Evolutionary conservation across 2,888 invertebrate species (phyloP), one percentile per base, ranked within the genome.

Genomic region (Metellina segmentata): DNA sequence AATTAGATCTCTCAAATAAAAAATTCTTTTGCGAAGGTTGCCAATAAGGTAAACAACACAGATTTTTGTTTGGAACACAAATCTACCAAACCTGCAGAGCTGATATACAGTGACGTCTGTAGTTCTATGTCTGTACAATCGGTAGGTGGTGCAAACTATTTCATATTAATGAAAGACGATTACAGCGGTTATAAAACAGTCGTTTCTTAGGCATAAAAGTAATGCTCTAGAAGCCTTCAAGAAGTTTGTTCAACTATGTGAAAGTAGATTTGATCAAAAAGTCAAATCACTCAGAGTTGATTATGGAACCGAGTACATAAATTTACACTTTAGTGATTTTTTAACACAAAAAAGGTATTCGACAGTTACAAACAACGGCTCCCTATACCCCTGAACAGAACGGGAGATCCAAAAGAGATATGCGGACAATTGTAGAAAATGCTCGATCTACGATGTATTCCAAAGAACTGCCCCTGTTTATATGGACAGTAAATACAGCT

Each of bases 401-500:
- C 90, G 94, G 93, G 70, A 89, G 93, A 9, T 92, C 93, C 8
- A 92, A 94, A 71, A 70, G 93, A 11, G 81, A 93, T 77, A 94
- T 93, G 81, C 52, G 90, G 16, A 94, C 93, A 13, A 34, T 93
- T 9, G 85, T 93, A 11, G 93, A 94, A 82, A 91, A 81, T 70
- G 92, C 93, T 13, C 61, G 93, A 6, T 78, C 90, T 16, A 94
- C 94, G 92, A 20, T 94, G 8, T 69, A 53, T 13, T 75, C 89
- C 52, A 81, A 92, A n/a, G 49, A 70, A 34, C 52, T 94, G 74
- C 90, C 91, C 0, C 74, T 83, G 74, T 70, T 70, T 19, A 91
- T 93, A 19, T 94, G 93, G 93, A 93, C 93, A 48, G 88, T 93
- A 72, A 77, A 81, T 49, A 93, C 93, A 49, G 87, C 93, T 34